Base-by-base conservation (phyloP, 1,140 invertebrate genomes). In the Zophobas morio region DNA sequence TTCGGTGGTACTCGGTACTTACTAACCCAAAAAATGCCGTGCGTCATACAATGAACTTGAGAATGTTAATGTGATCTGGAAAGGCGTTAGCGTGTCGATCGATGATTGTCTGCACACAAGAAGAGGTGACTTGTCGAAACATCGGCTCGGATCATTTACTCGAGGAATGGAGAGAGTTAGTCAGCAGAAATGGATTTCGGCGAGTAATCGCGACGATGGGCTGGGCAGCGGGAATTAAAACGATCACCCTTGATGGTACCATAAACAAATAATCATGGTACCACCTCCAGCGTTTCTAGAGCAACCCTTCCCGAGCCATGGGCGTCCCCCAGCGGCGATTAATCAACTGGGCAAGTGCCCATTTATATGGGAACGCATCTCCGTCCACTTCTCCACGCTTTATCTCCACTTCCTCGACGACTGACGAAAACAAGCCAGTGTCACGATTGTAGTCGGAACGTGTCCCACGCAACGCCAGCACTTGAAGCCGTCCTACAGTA, bases 11-110 rank as follows among this genome's bases (percentile, higher is more conserved):
- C 42, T 46, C 42, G 6, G 6, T 46, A 46, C 42, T 8, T 46
- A 46, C 42, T 46, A 46, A 46, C 49, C 49, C 3, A 51, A 51
- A 51, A 51, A 51, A 2, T 51, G 0, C 6, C 4, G 0, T 51
- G 6, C n/a, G 49, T 2, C 49, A 60, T 2, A 60, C 56, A 60
- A 60, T 46, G 42, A 46, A 46, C 42, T 46, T 4, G 60, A 32
- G 39, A 42, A 66, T 66, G 37, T 42, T 66, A 66, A 66, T 66
- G 39, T 20, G 20, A 42, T 42, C 8, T 6, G 32, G 1, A 42
- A 42, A 66, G 60, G 60, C 60, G 60, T 66, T 66, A 66, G 60
- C 60, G 37, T 66, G 60, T 40, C 37, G 1, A 66, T 66, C 39
- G 35, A 66, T 66, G 42, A 66, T 66, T 66, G 60, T 60, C 56